phyloP scores from a whole-genome alignment of 2,888 invertebrate genomes.

The Bhutanitis thaidina region DNA sequence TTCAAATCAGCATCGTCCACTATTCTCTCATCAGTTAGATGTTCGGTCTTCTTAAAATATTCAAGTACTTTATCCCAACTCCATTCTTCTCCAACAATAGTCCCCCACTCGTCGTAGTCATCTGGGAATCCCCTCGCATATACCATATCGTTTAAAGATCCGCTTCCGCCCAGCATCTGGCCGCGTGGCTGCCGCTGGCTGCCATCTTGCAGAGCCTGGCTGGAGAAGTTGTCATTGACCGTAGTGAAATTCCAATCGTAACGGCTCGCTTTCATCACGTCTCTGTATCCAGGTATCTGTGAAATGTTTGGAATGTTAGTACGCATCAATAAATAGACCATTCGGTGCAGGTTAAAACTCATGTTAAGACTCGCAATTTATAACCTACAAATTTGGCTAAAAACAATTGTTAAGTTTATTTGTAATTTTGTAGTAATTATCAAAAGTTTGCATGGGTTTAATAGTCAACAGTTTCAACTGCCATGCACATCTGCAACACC shows the following conservation, averaged over 20 bases:
- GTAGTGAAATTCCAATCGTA: constrained; percentile 68
- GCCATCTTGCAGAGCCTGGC: constrained; percentile 48
- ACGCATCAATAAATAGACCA: too few species aligned
- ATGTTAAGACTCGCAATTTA: too few species aligned
- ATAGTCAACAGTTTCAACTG: too few species aligned
- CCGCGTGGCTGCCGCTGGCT: constrained; percentile 56
- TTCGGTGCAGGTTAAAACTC: too few species aligned
- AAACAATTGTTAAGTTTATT: too few species aligned
- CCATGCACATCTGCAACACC: too few species aligned
- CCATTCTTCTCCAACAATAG: constrained; percentile 44
- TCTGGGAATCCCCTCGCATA: constrained; percentile 58
- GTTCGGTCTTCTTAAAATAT: constrained; percentile 61
- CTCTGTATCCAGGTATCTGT: constrained; percentile 54
- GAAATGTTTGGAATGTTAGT: constrained; percentile 11
- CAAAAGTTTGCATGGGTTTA: too few species aligned
- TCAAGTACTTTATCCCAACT: constrained; percentile 51
- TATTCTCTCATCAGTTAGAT: constrained; percentile 53
- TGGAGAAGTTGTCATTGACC: constrained; percentile 40
- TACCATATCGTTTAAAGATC: constrained; percentile 63
- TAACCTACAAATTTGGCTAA: too few species aligned
- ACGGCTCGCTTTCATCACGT: constrained; percentile 36
- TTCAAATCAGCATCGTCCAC: constrained; percentile 42
- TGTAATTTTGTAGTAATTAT: too few species aligned
- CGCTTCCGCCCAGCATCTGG: constrained; percentile 59
- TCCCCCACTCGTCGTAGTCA: constrained; percentile 62